Evolutionary conservation across 2,888 invertebrate genomes (phyloP).

Genomic region (Tetranychus piercei): DNA sequence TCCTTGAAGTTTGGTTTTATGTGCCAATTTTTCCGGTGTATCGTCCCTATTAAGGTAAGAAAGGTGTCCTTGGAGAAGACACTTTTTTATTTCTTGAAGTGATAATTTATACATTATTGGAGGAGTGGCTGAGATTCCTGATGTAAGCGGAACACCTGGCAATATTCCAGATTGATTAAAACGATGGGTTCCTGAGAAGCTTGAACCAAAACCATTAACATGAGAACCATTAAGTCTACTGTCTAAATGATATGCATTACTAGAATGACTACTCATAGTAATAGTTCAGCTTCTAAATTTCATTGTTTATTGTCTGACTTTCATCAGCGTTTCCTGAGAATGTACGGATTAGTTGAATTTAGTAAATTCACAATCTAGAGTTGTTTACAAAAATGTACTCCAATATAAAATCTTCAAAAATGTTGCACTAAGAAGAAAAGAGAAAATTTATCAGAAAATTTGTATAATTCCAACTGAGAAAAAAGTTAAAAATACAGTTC

Average conservation of each 20-base stretch:
- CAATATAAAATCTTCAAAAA: no score
- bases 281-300: no score
- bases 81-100: neutral
- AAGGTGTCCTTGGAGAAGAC: constrained; percentile 23
- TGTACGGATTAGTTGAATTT: no score
- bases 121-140: neutral
- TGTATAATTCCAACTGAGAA: no score
- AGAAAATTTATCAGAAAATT: no score
- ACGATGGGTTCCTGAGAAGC: neutral
- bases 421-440: no score
- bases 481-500: no score
- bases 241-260: neutral
- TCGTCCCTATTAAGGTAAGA: constrained; percentile 26
- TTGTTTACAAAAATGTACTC: no score
- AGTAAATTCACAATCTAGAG: no score
- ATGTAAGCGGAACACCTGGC: neutral
- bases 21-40: constrained; percentile 25
- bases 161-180: neutral
- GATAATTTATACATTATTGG: neutral
- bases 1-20: constrained; percentile 23
- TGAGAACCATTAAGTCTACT: neutral
- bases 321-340: no score
- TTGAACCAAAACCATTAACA: neutral
- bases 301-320: no score
- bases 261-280: neutral